These are phyloP conservation scores for Jacana jacana DNA, from an alignment of 2,113 vertebrate genomes.

Conservation along the genomic window DNA sequence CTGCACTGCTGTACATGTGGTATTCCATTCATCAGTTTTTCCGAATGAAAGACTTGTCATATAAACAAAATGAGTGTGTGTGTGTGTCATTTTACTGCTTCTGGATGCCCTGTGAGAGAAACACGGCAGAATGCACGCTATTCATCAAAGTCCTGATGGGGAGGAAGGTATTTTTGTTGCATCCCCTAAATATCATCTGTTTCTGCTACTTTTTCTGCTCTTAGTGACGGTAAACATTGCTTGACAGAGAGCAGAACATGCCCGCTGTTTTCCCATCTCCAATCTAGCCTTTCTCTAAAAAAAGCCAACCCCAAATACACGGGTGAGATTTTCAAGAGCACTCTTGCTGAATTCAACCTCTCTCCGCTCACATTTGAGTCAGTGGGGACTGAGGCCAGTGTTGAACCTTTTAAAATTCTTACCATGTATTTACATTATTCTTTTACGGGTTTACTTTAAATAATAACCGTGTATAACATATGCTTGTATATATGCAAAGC, in stretches of 20 bases:
- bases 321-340: slow-evolving; percentile 8
- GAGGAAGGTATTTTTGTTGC: background rate
- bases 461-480: background rate
- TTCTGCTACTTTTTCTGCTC: slow-evolving; percentile 5
- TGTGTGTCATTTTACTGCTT: slow-evolving; percentile 1
- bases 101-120: background rate
- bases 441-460: slow-evolving; percentile 24
- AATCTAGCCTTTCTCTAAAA: background rate
- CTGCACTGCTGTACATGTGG: background rate
- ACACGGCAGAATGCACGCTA: background rate
- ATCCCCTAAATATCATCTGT: background rate
- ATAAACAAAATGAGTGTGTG: background rate
- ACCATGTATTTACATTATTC: slow-evolving; percentile 24
- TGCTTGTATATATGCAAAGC: background rate
- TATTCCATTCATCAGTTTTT: slow-evolving; percentile 22
- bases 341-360: background rate
- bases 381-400: background rate
- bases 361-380: background rate
- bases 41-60: background rate
- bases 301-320: background rate
- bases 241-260: slow-evolving; percentile 42
- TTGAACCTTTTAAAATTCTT: slow-evolving; percentile 32
- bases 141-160: slow-evolving; percentile 35
- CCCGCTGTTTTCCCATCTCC: background rate
- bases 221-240: background rate